phyloP scores from a whole-genome alignment of 2,888 invertebrate species.

The Pimpla rufipes region DNA sequence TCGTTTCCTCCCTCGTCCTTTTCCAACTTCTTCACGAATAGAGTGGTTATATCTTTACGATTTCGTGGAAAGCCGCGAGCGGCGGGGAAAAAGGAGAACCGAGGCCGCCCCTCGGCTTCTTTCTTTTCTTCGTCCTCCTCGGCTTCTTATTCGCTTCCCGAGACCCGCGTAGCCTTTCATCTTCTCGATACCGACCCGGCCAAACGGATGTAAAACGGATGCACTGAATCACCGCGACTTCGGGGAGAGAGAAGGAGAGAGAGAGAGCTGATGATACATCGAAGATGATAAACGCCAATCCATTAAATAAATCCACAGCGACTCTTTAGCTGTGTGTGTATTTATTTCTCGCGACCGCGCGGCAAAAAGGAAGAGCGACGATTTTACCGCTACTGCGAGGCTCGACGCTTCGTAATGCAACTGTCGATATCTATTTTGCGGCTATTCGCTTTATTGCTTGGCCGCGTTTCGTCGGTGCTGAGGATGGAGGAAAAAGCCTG shows the following conservation, averaged over 20 bases:
- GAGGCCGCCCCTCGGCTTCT: slow-evolving; percentile 54
- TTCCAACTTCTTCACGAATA: slow-evolving; percentile 69
- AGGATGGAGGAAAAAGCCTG: no score
- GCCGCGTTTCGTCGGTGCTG: no score
- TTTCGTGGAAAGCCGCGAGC: slow-evolving; percentile 64
- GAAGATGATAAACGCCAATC: slow-evolving; percentile 41
- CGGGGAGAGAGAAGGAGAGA: not conserved
- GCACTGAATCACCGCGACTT: slow-evolving; percentile 54
- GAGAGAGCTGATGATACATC: slow-evolving; percentile 40
- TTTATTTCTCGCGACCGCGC: not conserved
- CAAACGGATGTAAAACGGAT: slow-evolving; percentile 62
- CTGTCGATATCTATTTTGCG: slow-evolving; percentile 25
- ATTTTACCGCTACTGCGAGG: slow-evolving; percentile 19
- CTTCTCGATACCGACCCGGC: slow-evolving; percentile 53
- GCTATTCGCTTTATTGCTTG: not conserved
- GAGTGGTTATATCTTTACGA: slow-evolving; percentile 73
- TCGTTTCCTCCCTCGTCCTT: slow-evolving; percentile 70
- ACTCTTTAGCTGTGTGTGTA: slow-evolving; percentile 20
- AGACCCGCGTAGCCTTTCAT: slow-evolving; percentile 60
- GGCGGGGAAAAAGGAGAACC: slow-evolving; percentile 25
- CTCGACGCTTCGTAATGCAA: not conserved
- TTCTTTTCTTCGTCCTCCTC: slow-evolving; percentile 44
- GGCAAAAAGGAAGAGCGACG: slow-evolving; percentile 7
- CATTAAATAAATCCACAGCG: slow-evolving; percentile 58
- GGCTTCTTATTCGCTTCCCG: no score